Base-by-base conservation (phyloP, 92 coral and sea anemone species). In the Diadumene lineata region DNA sequence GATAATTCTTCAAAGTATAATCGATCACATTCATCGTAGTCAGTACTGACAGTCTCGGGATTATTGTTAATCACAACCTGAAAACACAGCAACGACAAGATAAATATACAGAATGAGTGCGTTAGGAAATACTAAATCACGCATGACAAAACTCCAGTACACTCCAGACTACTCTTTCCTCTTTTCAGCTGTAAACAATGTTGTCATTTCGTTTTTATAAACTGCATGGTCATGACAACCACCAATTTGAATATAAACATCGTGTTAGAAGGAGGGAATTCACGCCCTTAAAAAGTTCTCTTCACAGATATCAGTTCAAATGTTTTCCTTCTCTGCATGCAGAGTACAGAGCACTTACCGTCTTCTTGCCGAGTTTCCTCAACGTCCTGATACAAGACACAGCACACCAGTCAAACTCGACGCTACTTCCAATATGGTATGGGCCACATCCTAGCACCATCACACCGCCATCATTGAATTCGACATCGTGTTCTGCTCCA, bases 401-500 rank as follows among this genome's bases (percentile, higher is more conserved):
- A 19, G 99, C 99, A 64, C 99, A 96, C 99, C 99, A 96, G 69
- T 96, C 99, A 77, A 96, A 96, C 68, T 96, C 99, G 17, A 96
- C 99, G 82, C 99, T 96, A 86, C 99, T 96, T 31, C 99, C 99
- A 69, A 96, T 96, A 74, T 96, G 99, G 61, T 96, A 96, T 0
- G 99, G 99, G 9, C 99, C 99, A 82, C 99, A 96, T 66, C 99
- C 99, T 1, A 96, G 84, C 56, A 96, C 99, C 97, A 96, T 96
- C 56, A 92, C 77, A 57, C 99, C 99, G 16, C 85, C 82, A 25
- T 96, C 99, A 38, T 92, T 70, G 71, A 92, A 92, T 77, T 62
- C 62, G 62, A 92, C 38, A 43, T 96, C 99, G 74, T 96, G 92
- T 68, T 96, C 99, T 73, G 80, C 83, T 66, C 98, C 98, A 27